Evolutionary conservation across 2,888 invertebrate genomes (phyloP).

Genomic region (Eudemis profundana): DNA sequence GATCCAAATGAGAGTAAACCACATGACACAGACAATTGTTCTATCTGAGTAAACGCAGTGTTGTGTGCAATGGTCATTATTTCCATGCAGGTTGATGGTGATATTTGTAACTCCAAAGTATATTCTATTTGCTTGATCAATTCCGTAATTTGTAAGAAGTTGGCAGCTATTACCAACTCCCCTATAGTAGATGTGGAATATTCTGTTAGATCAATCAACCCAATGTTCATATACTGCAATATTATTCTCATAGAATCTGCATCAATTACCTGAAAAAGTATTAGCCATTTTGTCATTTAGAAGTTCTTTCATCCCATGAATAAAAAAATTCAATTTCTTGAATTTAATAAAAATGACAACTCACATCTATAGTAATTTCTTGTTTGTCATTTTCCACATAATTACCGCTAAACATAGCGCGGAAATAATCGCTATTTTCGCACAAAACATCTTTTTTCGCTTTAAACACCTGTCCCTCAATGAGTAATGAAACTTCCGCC

Average conservation of each 20-base stretch:
- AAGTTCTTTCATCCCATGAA: background rate
- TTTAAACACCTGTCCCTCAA: constrained; percentile 64
- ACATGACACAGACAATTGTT: constrained; percentile 61
- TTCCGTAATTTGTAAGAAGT: constrained; percentile 74
- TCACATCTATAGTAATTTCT: constrained; percentile 73
- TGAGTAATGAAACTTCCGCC: constrained; percentile 61
- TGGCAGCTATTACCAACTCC: constrained; percentile 69
- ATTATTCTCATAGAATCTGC: constrained; percentile 70
- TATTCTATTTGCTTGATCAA: constrained; percentile 72
- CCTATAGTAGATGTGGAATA: constrained; percentile 59
- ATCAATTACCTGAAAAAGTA: constrained; percentile 65
- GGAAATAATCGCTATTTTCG: constrained; percentile 78
- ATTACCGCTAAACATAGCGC: constrained; percentile 79
- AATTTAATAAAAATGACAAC: constrained; percentile 43
- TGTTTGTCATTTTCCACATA: constrained; percentile 70
- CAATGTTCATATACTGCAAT: constrained; percentile 68
- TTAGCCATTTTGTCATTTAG: too few species aligned
- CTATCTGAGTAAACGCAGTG: constrained; percentile 61
- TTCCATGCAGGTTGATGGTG: constrained; percentile 66
- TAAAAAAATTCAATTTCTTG: background rate
- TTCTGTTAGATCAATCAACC: constrained; percentile 69
- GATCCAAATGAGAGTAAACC: constrained; percentile 68
- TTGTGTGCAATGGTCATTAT: constrained; percentile 69
- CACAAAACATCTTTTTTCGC: constrained; percentile 65
- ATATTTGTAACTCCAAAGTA: constrained; percentile 63